A percentile compares a stretch with the other conserved stretches of the same genome.
Conservation (phyloP, 2,113 vertebrate genomes). For the Brienomyrus longianalis region DNA sequence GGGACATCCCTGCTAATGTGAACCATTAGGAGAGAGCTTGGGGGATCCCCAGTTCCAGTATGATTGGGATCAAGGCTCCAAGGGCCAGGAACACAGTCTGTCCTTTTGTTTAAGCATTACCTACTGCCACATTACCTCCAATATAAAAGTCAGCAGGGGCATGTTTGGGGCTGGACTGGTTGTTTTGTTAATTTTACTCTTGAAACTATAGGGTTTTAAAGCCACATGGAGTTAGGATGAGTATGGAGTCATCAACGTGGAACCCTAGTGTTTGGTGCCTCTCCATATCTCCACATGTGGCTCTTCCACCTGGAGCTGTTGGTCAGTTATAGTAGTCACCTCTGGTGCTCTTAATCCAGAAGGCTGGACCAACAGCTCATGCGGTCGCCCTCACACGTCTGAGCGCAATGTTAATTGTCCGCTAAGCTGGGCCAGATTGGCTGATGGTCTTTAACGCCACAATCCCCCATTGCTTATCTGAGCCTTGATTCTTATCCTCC, state of each 20-base stretch:
- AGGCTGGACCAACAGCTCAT: slow-evolving; percentile 36
- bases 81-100: slow-evolving; percentile 47
- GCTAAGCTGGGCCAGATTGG: slow-evolving; percentile 66
- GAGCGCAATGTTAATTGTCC: slow-evolving; percentile 60
- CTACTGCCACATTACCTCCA: slow-evolving; percentile 54
- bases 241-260: background rate
- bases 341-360: slow-evolving; percentile 48
- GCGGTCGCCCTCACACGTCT: slow-evolving; percentile 21
- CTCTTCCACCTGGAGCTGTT: slow-evolving; percentile 36
- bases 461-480: slow-evolving; percentile 52
- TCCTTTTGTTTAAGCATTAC: slow-evolving; percentile 53
- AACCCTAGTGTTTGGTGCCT: background rate
- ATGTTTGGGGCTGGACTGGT: slow-evolving; percentile 58
- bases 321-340: slow-evolving; percentile 39
- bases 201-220: slow-evolving; percentile 46
- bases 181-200: slow-evolving; percentile 59
- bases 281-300: background rate
- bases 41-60: slow-evolving; percentile 40
- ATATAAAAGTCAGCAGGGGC: slow-evolving; percentile 64
- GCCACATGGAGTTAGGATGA: slow-evolving; percentile 42
- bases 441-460: slow-evolving; percentile 55
- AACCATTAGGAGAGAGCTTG: slow-evolving; percentile 37
- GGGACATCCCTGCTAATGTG: slow-evolving; percentile 41
- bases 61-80: slow-evolving; percentile 53
- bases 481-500: slow-evolving; percentile 61